Percentiles rank a stretch among this genome's conserved stretches.
These are phyloP conservation scores for Antitype chi DNA, from an alignment of 2,888 invertebrate species.

Conservation along the genomic window DNA sequence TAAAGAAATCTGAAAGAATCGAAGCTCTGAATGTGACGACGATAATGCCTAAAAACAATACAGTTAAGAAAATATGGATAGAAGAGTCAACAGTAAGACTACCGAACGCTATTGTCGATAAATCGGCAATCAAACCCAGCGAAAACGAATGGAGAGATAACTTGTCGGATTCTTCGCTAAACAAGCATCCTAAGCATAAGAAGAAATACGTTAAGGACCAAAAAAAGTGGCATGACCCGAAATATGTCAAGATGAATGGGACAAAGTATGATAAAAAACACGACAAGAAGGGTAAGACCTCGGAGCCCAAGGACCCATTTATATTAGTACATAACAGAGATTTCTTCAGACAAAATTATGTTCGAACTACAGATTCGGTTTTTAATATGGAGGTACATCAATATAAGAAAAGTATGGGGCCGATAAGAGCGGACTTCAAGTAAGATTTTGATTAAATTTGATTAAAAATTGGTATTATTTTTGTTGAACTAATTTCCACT, in stretches of 20 bases:
- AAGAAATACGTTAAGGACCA: background rate
- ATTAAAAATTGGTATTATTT: background rate
- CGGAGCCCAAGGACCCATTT: background rate
- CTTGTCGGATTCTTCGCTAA: too few species aligned
- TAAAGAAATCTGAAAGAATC: background rate
- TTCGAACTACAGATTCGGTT: background rate
- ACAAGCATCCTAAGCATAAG: background rate
- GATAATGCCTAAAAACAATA: background rate
- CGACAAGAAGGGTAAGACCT: background rate
- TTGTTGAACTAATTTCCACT: fast-evolving
- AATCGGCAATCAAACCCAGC: background rate
- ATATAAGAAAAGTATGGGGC: background rate
- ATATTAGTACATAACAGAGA: constrained; percentile 10
- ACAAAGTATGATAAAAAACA: background rate
- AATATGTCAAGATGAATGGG: background rate
- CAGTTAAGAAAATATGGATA: constrained; percentile 25
- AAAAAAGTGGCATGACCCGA: background rate
- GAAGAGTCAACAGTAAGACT: constrained; percentile 39
- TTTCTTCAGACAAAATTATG: background rate
- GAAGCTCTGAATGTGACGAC: background rate
- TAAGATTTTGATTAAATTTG: constrained; percentile 12
- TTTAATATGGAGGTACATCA: background rate
- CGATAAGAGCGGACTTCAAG: background rate
- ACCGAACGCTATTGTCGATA: constrained; percentile 31
- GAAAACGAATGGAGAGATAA: background rate